Evolutionary conservation across 2,888 invertebrate species (phyloP).

Genomic region (Phalangium opilio): DNA sequence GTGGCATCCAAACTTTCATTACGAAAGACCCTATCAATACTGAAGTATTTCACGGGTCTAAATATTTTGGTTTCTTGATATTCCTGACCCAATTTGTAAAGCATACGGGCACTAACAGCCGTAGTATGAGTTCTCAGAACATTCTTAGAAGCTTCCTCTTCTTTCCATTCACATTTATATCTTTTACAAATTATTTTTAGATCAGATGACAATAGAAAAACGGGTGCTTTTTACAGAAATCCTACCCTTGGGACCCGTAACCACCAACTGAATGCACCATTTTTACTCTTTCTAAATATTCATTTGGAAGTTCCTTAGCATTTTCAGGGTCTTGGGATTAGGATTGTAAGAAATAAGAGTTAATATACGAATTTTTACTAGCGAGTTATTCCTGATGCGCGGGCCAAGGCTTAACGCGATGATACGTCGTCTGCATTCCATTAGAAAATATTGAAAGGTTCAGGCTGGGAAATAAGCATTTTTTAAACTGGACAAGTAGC

Average conservation of each 20-base stretch:
- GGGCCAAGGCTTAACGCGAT: no score
- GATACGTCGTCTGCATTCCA: no score
- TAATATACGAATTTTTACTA: no score
- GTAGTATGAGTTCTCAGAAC: conserved; percentile 94
- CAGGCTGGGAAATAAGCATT: no score
- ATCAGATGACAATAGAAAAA: no score
- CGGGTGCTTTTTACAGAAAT: background rate
- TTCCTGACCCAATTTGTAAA: no score
- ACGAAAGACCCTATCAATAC: conserved; percentile 94
- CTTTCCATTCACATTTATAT: conserved; percentile 86
- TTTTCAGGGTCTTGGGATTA: conserved; percentile 38
- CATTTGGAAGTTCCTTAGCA: conserved; percentile 56
- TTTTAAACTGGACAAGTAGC: no score
- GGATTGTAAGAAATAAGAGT: no score
- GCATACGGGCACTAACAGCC: conserved; percentile 46
- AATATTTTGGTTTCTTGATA: conserved; percentile 40
- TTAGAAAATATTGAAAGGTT: no score
- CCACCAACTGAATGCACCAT: conserved; percentile 79
- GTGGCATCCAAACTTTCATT: conserved; percentile 98
- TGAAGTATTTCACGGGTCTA: conserved; percentile 85
- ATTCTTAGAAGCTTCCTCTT: conserved; percentile 90
- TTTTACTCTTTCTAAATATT: conserved; percentile 80
- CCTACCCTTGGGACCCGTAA: conserved; percentile 64
- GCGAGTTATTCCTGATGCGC: no score
- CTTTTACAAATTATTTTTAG: conserved; percentile 21